Percentiles rank a stretch among this genome's conserved stretches.
Conservation (phyloP, 2,888 invertebrate genomes). For the Pegoplata infirma region DNA sequence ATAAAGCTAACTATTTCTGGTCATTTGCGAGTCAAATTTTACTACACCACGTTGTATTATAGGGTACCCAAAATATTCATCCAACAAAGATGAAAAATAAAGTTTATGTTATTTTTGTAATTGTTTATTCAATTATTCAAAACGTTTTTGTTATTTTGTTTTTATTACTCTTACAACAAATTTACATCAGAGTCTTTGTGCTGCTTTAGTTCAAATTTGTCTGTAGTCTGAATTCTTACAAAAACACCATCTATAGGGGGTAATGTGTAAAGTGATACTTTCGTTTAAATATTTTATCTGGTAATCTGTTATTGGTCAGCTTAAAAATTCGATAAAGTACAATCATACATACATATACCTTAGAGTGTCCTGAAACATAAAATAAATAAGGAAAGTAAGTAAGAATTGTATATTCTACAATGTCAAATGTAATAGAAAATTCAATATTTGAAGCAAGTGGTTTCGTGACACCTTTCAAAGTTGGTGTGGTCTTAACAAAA, state of each 20-base stretch:
- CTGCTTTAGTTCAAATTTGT: constrained; percentile 28
- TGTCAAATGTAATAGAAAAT: no score
- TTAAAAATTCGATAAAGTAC: background rate
- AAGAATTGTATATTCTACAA: no score
- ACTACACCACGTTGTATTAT: no score
- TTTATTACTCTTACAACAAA: background rate
- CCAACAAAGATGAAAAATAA: background rate
- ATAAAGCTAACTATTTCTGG: no score
- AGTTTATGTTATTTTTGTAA: background rate
- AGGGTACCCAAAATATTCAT: background rate
- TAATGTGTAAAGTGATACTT: constrained; percentile 13
- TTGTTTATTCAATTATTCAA: constrained; percentile 37
- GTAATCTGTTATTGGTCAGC: constrained; percentile 11
- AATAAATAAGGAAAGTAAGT: no score
- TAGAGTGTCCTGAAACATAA: no score
- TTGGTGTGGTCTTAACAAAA: no score
- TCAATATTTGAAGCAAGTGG: no score
- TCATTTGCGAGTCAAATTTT: no score
- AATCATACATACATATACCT: no score
- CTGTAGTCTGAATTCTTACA: constrained; percentile 15
- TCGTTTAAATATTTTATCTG: background rate
- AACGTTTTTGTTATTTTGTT: constrained; percentile 12
- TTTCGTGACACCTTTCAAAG: no score
- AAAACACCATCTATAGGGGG: background rate
- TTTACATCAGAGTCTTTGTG: constrained; percentile 14